Evolutionary conservation across 2,888 invertebrate genomes (phyloP), one percentile per base, ranked within the genome.

Genomic region (Dicranocentrus wangi): DNA sequence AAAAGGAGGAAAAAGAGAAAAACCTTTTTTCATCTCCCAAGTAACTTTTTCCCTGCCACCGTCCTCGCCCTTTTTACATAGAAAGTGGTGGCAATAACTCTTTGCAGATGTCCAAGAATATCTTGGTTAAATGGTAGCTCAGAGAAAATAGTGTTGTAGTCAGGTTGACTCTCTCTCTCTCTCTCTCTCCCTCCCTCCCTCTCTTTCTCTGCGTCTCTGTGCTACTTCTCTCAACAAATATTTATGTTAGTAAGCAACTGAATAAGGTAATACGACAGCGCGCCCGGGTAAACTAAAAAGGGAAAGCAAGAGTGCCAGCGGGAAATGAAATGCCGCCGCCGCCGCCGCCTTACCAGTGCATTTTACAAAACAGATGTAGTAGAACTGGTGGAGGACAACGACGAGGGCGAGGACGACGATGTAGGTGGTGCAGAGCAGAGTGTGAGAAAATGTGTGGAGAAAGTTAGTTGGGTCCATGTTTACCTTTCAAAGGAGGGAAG

Each of bases 151-250:
- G 2, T 5, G 25, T 65, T 63, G 63, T 63, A 63, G 63, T 19
- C 23, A 27, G n/a, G n/a, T n/a, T n/a, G n/a, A n/a, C n/a, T n/a
- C n/a, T n/a, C n/a, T n/a, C n/a, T n/a, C n/a, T n/a, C 60, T 21
- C 5, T 70, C 21, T 55, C 32, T 43, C 23, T 65, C 1, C 13
- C 7, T 47, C 42, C 42, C 13, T 42, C 13, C 42, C 42, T 10
- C 42, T 10, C 42, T 10, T 42, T 42, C 42, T 10, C 42, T 42
- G 42, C 13, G 8, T 42, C 42, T n/a, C 10, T 47, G 47, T n/a
- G 2, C 47, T 17, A 55, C 21, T 53, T 60, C 19, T 63, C 39
- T 73, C 63, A 65, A 65, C 73, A 73, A 73, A 73, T 73, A 73
- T 73, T 73, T 61, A 47, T 73, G 65, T 39, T 63, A 28, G 73